These are phyloP conservation scores for Malaclemys terrapin DNA, from an alignment of 2,113 vertebrate species.

Conservation along the genomic window DNA sequence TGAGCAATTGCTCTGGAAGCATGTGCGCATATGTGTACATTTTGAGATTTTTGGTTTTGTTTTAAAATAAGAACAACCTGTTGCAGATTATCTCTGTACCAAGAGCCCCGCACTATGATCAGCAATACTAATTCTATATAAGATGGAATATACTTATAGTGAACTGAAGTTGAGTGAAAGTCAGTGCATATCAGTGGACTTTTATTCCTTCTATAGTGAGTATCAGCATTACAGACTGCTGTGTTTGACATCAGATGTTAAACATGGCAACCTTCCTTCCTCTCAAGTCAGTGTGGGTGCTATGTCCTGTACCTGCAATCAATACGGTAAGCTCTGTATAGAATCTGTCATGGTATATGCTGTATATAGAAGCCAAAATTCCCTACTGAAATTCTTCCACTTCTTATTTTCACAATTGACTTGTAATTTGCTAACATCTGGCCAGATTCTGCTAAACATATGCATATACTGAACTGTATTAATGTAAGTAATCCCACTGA, in stretches of 20 bases:
- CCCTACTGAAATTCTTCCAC: background rate
- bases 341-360: background rate
- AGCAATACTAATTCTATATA: background rate
- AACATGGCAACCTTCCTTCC: background rate
- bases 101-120: background rate
- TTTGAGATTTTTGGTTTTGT: background rate
- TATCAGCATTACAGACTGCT: background rate
- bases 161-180: background rate
- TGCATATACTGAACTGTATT: background rate
- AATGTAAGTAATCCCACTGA: background rate
- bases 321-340: background rate
- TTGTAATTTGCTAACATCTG: background rate
- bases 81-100: background rate
- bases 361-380: background rate
- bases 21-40: background rate
- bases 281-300: background rate
- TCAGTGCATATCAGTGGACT: background rate
- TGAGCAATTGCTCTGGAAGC: background rate
- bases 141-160: background rate
- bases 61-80: background rate
- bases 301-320: background rate
- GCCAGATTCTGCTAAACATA: background rate
- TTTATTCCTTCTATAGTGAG: background rate
- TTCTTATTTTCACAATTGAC: background rate
- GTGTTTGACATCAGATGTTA: background rate